Conservation (phyloP, 2,888 invertebrate genomes). For the Hyppa rectilinea region DNA sequence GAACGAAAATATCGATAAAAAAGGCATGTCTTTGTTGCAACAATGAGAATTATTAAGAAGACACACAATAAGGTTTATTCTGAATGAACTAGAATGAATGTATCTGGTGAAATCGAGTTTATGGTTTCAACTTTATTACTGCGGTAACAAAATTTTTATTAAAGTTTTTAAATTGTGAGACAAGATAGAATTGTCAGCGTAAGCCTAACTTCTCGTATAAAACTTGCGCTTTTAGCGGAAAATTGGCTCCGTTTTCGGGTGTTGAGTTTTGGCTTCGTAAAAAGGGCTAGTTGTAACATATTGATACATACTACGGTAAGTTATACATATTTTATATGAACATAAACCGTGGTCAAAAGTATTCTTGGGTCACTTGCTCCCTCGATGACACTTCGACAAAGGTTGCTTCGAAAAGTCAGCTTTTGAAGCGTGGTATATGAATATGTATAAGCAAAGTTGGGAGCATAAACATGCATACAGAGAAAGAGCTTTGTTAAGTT, state of each 20-base stretch:
- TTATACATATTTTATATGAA: conserved; percentile 52
- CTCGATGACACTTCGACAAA: conserved; percentile 50
- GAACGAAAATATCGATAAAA: background rate
- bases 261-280: conserved; percentile 16
- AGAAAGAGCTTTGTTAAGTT: conserved; percentile 70
- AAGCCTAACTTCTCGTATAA: conserved; percentile 33
- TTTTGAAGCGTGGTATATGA: conserved; percentile 63
- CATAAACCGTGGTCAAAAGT: conserved; percentile 51
- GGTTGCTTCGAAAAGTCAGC: conserved; percentile 48
- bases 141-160: conserved; percentile 17
- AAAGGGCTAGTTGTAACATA: conserved; percentile 45
- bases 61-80: background rate
- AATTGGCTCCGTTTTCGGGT: conserved; percentile 30
- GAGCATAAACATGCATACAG: conserved; percentile 64
- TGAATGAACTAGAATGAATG: background rate
- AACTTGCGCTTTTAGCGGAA: conserved; percentile 32
- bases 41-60: background rate
- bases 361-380: conserved; percentile 51
- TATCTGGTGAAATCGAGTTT: conserved; percentile 4
- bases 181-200: conserved; percentile 15
- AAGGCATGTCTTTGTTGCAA: background rate
- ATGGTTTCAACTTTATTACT: conserved; percentile 22
- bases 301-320: conserved; percentile 39
- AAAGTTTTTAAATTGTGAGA: conserved; percentile 35
- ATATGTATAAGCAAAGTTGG: conserved; percentile 67